phyloP scores from a whole-genome alignment of 2,113 vertebrate species.

The Syngnathoides biaculeatus region DNA sequence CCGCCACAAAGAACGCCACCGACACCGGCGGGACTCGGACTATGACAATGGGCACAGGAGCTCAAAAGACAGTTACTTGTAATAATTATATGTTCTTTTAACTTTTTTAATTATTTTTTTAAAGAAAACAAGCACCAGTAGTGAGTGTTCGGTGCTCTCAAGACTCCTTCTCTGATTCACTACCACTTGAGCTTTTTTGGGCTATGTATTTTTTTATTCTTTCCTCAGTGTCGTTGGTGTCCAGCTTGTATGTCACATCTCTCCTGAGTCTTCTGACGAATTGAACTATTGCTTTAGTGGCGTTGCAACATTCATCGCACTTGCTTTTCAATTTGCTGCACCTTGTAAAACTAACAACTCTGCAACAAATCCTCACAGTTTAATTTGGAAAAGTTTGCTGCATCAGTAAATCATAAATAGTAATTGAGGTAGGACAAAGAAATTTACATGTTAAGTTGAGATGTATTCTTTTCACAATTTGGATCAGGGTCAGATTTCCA shows the following conservation, averaged over 20 bases:
- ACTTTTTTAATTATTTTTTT: neutral
- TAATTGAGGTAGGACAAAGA: neutral
- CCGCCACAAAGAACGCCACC: slow-evolving; percentile 77
- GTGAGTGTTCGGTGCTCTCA: neutral
- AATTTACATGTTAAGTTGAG: neutral
- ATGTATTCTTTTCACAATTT: neutral
- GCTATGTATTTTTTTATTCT: slow-evolving; percentile 15
- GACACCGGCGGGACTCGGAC: slow-evolving; percentile 78
- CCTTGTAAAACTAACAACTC: neutral
- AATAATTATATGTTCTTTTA: slow-evolving; percentile 19
- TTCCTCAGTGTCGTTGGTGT: slow-evolving; percentile 3
- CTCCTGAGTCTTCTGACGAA: slow-evolving; percentile 43
- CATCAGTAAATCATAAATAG: neutral
- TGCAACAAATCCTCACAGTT: neutral
- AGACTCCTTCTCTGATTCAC: slow-evolving; percentile 28
- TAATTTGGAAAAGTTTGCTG: neutral
- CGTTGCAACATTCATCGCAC: slow-evolving; percentile 7
- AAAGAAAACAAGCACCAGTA: slow-evolving; percentile 1
- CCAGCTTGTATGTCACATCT: slow-evolving; percentile 25
- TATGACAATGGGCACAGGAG: slow-evolving; percentile 79
- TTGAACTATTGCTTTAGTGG: slow-evolving; percentile 35
- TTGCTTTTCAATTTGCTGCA: slow-evolving; percentile 12
- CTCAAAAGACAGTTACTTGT: slow-evolving; percentile 79
- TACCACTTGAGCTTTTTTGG: slow-evolving; percentile 3
- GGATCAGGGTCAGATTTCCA: slow-evolving; percentile 17